Base-by-base conservation (phyloP, 2,113 vertebrate genomes). In the Engystomops pustulosus region DNA sequence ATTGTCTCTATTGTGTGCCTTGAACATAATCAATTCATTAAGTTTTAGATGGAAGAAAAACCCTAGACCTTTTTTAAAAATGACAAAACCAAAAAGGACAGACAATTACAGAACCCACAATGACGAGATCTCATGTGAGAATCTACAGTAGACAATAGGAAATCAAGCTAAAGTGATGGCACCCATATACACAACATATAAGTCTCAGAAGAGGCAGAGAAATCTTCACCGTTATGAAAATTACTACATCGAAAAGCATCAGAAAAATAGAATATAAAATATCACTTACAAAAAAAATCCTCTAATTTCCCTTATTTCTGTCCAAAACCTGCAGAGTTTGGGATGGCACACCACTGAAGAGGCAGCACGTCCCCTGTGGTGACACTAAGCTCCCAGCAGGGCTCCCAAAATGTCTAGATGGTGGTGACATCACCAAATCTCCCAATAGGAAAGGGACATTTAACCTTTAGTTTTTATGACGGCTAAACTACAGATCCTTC, bases 231-330 rank as follows among this genome's bases (percentile, higher is more conserved):
- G n/a, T n/a, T n/a, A n/a, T n/a, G n/a, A n/a, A n/a, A n/a, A n/a
- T n/a, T n/a, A n/a, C n/a, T n/a, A n/a, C n/a, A n/a, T 60, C n/a
- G 1, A 0, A 60, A 12, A 0, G 1, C 9, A 20, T 23, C 25
- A 25, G 53, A 55, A 23, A 3, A 65, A 65, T 8, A 34, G 27
- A 32, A 65, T 32, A 30, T 32, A 67, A 67, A 67, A 36, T 36
- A 67, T 32, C 34, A 67, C 62, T 67, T 67, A 67, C 15, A 36
- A 67, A 15, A 36, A 67, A 34, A 67, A 67, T 36, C 62, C 32
- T 4, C n/a, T 30, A 62, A 62, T 15, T 30, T 15, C 25, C 60
- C 10, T 67, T 9, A 6, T 17, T 65, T 65, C 25, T 12, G 55
- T 60, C 23, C 25, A 30, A 62, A 62, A 32, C 25, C 32, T 67